These are phyloP conservation scores for Fragum fragum DNA, from an alignment of 2,888 invertebrate genomes.

Conservation along the genomic window DNA sequence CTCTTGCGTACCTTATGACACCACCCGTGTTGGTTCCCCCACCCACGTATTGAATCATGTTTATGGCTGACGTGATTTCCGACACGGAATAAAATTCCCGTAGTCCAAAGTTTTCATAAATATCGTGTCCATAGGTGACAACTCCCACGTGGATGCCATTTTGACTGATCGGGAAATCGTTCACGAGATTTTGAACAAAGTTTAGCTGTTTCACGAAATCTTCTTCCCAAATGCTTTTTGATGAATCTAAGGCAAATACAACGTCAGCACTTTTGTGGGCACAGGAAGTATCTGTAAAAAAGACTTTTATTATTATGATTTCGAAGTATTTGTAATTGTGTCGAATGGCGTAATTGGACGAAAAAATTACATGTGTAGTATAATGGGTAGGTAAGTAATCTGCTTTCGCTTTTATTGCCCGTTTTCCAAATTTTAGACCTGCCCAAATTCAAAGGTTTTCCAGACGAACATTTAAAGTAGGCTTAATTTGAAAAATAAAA, in stretches of 20 bases:
- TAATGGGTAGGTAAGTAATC: too few species aligned
- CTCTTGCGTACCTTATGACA: slow-evolving; percentile 62
- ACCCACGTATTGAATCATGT: slow-evolving; percentile 43
- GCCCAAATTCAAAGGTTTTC: too few species aligned
- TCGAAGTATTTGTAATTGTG: too few species aligned
- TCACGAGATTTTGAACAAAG: slow-evolving; percentile 72
- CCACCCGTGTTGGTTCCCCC: slow-evolving; percentile 61
- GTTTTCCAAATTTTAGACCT: too few species aligned
- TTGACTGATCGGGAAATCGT: slow-evolving; percentile 66
- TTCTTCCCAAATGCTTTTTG: slow-evolving; percentile 71
- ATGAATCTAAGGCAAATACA: slow-evolving; percentile 70
- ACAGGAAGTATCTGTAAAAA: slow-evolving; percentile 35
- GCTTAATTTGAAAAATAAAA: too few species aligned
- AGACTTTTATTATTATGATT: too few species aligned
- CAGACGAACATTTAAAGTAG: too few species aligned
- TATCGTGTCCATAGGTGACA: slow-evolving; percentile 59
- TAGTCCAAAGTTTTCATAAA: slow-evolving; percentile 52
- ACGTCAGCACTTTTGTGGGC: slow-evolving; percentile 62
- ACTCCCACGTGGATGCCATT: slow-evolving; percentile 65
- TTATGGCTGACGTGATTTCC: slow-evolving; percentile 46
- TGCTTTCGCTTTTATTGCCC: too few species aligned
- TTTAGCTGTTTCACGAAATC: slow-evolving; percentile 74
- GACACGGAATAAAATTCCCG: slow-evolving; percentile 33
- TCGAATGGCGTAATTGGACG: too few species aligned
- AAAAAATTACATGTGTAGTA: too few species aligned